These are phyloP conservation scores for Solenopsis fugax DNA, from an alignment of 1,140 invertebrate species.

Conservation along the genomic window DNA sequence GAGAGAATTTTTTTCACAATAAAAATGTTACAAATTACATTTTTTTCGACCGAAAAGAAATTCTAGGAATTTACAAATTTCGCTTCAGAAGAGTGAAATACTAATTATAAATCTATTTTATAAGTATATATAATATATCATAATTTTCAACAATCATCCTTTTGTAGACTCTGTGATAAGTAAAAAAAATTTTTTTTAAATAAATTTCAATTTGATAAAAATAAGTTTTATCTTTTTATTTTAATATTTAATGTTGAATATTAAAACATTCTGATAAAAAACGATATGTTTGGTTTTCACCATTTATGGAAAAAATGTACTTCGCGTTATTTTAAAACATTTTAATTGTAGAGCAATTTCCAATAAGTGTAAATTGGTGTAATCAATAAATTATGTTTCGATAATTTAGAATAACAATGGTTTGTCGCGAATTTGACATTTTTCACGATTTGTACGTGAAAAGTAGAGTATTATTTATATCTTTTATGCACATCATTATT, in stretches of 20 bases:
- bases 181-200: not conserved
- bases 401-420: not conserved
- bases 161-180: not conserved
- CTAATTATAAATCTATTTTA: not conserved
- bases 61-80: not conserved
- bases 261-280: not conserved
- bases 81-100: not conserved
- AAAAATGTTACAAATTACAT: not conserved
- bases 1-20: not conserved
- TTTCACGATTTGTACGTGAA: not conserved
- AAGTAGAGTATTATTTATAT: not conserved
- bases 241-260: not conserved
- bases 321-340: not conserved
- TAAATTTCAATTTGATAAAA: not conserved
- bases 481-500: not conserved
- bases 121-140: not conserved
- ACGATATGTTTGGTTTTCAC: not conserved
- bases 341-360: not conserved
- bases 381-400: not conserved
- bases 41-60: not conserved
- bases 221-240: not conserved
- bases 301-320: not conserved
- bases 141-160: not conserved
- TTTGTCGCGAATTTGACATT: not conserved
- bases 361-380: not conserved